These are phyloP conservation scores for Folsomia candida DNA, from an alignment of 2,888 invertebrate genomes.

Conservation along the genomic window DNA sequence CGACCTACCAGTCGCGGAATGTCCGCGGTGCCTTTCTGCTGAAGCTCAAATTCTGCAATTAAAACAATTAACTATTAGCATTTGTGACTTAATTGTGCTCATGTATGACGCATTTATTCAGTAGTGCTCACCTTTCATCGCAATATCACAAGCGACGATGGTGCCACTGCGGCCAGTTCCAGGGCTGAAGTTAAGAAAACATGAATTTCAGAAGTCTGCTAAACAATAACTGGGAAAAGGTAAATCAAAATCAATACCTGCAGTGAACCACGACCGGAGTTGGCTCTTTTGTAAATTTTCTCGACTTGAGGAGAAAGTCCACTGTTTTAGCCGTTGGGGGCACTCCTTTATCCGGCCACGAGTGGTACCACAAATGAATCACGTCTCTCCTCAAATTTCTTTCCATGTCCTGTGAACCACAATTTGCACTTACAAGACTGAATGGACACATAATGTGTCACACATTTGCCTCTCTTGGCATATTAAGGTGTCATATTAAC, in stretches of 20 bases:
- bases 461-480: too few species aligned
- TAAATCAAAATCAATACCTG: constrained; percentile 53
- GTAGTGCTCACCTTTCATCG: too few species aligned
- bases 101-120: too few species aligned
- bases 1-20: constrained; percentile 80
- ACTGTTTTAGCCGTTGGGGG: constrained; percentile 80
- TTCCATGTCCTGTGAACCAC: constrained; percentile 66
- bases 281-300: constrained; percentile 61
- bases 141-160: constrained; percentile 79
- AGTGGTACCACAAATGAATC: constrained; percentile 87
- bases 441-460: too few species aligned
- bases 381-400: constrained; percentile 82
- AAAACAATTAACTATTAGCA: too few species aligned
- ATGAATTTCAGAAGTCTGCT: too few species aligned
- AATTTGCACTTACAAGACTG: too few species aligned
- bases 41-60: constrained; percentile 81
- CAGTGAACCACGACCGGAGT: constrained; percentile 79
- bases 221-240: background rate
- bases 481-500: constrained; percentile 12
- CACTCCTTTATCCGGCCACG: constrained; percentile 84
- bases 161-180: constrained; percentile 87
- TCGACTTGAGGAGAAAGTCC: constrained; percentile 81
- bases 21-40: constrained; percentile 75
- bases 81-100: too few species aligned
- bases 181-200: too few species aligned